A percentile compares a stretch with the other conserved stretches of the same genome.
Conservation (phyloP, 2,797 vertebrate genomes). For the Sebastes trivittatus region DNA sequence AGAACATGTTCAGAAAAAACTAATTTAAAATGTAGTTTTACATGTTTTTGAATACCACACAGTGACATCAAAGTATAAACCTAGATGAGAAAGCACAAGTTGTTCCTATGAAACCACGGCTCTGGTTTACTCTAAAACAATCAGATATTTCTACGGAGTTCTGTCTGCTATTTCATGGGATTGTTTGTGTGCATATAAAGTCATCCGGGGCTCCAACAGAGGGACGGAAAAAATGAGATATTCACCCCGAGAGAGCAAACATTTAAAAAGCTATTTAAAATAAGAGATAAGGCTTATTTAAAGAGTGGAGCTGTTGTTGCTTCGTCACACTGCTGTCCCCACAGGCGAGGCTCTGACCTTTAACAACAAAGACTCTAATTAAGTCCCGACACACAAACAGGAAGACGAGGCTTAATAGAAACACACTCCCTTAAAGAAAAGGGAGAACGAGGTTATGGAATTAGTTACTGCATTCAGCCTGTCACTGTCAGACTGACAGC, state of each 20-base stretch:
- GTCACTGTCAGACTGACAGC: not conserved
- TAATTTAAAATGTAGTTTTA: not conserved
- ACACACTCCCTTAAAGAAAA: not conserved
- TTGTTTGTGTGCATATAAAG: not conserved
- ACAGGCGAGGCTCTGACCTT: slow-evolving; percentile 33
- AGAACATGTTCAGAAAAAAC: not conserved
- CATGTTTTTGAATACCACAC: not conserved
- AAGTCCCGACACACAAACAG: not conserved
- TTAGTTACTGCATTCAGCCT: not conserved
- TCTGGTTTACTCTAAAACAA: not conserved
- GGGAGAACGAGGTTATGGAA: too few relatives aligned
- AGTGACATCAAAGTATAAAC: not conserved
- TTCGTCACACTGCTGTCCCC: not conserved
- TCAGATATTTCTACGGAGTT: not conserved
- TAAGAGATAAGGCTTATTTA: slow-evolving; percentile 18
- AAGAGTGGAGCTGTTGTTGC: not conserved
- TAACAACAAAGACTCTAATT: slow-evolving; percentile 30
- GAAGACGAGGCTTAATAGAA: not conserved
- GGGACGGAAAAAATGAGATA: not conserved
- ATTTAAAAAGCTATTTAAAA: slow-evolving; percentile 19
- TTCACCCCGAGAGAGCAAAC: not conserved
- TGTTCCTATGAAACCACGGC: not conserved
- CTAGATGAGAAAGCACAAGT: not conserved
- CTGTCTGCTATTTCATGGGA: not conserved
- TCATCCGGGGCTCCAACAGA: not conserved